A percentile compares a stretch with the other conserved stretches of the same genome.
phyloP scores from a whole-genome alignment of 2,797 vertebrate species.

The Iguana delicatissima region DNA sequence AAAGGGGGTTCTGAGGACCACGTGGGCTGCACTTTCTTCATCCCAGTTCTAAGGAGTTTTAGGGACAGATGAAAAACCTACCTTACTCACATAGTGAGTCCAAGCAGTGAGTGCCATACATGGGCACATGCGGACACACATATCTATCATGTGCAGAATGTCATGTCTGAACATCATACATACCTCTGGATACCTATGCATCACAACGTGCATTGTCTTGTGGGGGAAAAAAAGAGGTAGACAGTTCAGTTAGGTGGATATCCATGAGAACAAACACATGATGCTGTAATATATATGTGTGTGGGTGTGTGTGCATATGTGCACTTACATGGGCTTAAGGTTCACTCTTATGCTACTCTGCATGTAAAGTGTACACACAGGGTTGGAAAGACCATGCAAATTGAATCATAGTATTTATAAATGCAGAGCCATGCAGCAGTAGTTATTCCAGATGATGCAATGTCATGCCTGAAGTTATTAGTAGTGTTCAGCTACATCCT shows the following conservation, averaged over 20 bases:
- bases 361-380: not conserved
- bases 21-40: too few species aligned
- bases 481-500: not conserved
- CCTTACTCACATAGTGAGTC: not conserved
- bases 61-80: not conserved
- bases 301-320: not conserved
- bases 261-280: not conserved
- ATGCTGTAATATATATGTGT: not conserved
- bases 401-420: too few species aligned
- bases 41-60: not conserved
- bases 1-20: too few species aligned
- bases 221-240: not conserved
- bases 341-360: not conserved
- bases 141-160: not conserved
- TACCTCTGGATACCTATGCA: not conserved
- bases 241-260: not conserved
- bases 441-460: not conserved
- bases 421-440: too few species aligned
- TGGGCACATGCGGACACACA: not conserved
- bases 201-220: not conserved
- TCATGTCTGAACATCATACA: not conserved
- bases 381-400: not conserved
- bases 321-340: not conserved
- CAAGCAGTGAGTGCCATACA: not conserved
- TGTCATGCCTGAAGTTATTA: not conserved